Evolutionary conservation across 2,888 invertebrate genomes (phyloP).

Genomic region (Drosophila lutescens): DNA sequence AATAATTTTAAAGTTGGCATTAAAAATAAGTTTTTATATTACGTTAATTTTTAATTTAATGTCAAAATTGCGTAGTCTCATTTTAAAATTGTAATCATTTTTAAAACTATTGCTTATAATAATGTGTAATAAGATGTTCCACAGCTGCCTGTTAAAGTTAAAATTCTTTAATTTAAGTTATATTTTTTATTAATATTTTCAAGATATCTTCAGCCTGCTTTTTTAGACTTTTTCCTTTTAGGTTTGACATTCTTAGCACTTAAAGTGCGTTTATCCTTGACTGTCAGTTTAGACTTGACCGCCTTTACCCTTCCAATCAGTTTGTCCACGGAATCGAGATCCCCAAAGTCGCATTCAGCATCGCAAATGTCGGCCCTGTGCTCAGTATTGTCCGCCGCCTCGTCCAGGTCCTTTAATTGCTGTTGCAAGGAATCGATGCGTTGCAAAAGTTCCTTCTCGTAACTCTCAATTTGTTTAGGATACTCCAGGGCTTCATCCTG

Average conservation of each 20-base stretch:
- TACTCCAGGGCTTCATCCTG: background rate
- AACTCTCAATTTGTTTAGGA: background rate
- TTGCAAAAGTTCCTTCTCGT: background rate
- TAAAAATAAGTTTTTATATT: too few relatives aligned
- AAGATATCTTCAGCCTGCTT: background rate
- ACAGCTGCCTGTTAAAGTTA: too few relatives aligned
- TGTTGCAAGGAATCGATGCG: background rate
- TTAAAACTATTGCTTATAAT: too few relatives aligned
- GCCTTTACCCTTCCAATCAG: background rate
- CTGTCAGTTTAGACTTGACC: background rate
- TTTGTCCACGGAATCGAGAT: background rate
- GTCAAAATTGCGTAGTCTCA: too few relatives aligned
- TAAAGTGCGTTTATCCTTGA: background rate
- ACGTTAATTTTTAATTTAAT: too few relatives aligned
- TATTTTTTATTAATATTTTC: too few relatives aligned
- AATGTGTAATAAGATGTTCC: too few relatives aligned
- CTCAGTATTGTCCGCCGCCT: background rate
- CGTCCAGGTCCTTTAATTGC: background rate
- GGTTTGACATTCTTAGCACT: background rate
- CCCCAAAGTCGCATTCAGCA: conserved; percentile 4
- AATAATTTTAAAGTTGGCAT: too few relatives aligned
- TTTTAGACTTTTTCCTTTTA: background rate
- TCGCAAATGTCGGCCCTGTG: conserved; percentile 2
- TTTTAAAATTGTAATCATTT: too few relatives aligned
- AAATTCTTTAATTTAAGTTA: too few relatives aligned